Base-by-base conservation (phyloP, 2,797 vertebrate genomes). In the Propithecus deckenii region DNA sequence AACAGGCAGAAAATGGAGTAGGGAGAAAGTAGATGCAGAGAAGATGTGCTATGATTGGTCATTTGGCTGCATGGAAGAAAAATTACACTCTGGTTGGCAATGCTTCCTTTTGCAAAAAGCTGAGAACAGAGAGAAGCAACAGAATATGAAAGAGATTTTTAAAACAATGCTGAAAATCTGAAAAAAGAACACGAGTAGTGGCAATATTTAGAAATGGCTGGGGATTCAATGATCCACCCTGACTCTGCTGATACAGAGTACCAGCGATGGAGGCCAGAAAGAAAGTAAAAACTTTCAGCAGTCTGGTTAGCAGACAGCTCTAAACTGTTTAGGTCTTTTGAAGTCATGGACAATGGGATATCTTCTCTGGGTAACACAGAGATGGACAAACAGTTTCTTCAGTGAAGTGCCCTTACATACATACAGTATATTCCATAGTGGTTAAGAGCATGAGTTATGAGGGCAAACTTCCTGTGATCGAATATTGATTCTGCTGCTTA, bases 141-240 rank as follows among this genome's bases (percentile, higher is more conserved):
- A 86, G 32, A 83, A 84, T 80, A 92, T 55, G 38, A 97, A 88
- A 80, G 38, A 76, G 10, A 41, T 43, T 89, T 89, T 95, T 46
- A 50, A 96, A 95, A 86, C 38, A 92, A 86, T 81, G 76, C 61
- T 92, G 61, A 95, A 95, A 92, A 87, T 85, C 71, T 94, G 43
- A 86, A 87, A 84, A 89, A 88, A 88, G 20, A 86, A 7, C 18
- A 71, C n/a, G 30, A 80, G 71, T 69, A 88, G 78, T 18, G 35
- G 23, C 38, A 92, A 28, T 86, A 38, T 93, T 89, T 67, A 93
- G 65, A 96, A 71, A 84, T 55, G 87, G 25, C 48, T 87, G 43
- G 59, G 61, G 86, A 90, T 92, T 28, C 75, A 93, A 50, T 41
- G 65, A 87, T 85, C 48, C 72, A 90, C 78, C n/a, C 32, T 23